A percentile compares a stretch with the other conserved stretches of the same genome.
Conservation (phyloP, 2,797 vertebrate species). For the Lithobates pipiens region DNA sequence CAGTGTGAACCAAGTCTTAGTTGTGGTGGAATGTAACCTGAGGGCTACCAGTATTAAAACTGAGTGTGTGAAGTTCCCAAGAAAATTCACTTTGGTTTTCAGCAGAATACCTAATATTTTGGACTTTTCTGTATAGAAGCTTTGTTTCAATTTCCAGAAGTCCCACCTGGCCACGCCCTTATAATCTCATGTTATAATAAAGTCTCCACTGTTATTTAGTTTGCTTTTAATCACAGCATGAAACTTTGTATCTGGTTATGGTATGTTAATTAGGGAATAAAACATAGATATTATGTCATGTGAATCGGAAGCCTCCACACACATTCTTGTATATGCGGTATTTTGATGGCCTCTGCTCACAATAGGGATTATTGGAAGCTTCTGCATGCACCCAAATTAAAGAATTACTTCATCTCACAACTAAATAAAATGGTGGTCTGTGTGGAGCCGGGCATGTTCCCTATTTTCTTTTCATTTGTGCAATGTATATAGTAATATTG, state of each 20-base stretch:
- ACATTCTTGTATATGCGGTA: no score
- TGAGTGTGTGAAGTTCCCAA: neutral
- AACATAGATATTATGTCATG: neutral
- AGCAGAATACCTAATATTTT: neutral
- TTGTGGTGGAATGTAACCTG: neutral
- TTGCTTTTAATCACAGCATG: neutral
- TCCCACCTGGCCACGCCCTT: neutral
- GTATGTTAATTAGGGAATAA: conserved; percentile 1
- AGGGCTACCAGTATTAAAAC: neutral
- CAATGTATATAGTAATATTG: no score
- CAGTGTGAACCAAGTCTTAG: no score
- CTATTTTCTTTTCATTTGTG: no score
- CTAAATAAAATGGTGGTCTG: neutral
- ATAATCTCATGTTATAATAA: neutral
- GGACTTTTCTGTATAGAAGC: neutral
- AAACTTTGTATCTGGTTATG: neutral
- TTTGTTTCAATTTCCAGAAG: neutral
- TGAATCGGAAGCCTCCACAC: neutral
- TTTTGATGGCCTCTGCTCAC: neutral
- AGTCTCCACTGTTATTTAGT: neutral
- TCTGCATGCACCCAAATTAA: neutral
- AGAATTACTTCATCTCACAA: neutral
- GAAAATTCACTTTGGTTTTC: neutral
- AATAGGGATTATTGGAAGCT: neutral
- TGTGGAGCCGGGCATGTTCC: no score